These are phyloP conservation scores for Ptyas mucosa DNA, from an alignment of 2,113 vertebrate species.

Conservation along the genomic window DNA sequence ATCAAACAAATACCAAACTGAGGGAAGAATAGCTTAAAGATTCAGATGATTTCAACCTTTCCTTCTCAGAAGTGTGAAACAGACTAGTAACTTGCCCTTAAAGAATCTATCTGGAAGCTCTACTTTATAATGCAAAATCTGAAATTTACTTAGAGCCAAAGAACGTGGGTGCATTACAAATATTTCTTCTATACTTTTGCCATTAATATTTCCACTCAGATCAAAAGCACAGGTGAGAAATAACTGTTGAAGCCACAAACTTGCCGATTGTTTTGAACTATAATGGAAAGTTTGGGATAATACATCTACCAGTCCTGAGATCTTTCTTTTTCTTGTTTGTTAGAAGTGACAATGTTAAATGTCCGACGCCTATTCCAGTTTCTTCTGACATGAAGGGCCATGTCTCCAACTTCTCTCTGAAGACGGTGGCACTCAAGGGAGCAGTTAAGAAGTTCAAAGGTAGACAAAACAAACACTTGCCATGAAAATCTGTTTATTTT, in stretches of 20 bases:
- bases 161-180: neutral
- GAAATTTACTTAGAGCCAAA: neutral
- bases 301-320: neutral
- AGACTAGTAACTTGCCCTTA: neutral
- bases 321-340: rapidly evolving
- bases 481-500: neutral
- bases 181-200: neutral
- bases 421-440: conserved; percentile 15
- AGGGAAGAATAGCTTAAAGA: neutral
- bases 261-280: neutral
- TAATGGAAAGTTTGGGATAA: neutral
- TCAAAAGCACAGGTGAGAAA: neutral
- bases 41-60: neutral
- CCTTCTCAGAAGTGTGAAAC: neutral
- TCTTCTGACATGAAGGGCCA: conserved; percentile 43
- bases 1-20: neutral
- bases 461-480: neutral
- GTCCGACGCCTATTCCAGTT: conserved; percentile 25
- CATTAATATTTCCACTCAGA: neutral
- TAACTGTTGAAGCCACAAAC: neutral
- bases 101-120: neutral
- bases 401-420: conserved; percentile 55
- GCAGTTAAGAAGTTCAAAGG: conserved; percentile 57
- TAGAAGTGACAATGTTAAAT: conserved; percentile 26
- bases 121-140: neutral